phyloP scores from a whole-genome alignment of 2,797 vertebrate genomes.

The Capromys pilorides region DNA sequence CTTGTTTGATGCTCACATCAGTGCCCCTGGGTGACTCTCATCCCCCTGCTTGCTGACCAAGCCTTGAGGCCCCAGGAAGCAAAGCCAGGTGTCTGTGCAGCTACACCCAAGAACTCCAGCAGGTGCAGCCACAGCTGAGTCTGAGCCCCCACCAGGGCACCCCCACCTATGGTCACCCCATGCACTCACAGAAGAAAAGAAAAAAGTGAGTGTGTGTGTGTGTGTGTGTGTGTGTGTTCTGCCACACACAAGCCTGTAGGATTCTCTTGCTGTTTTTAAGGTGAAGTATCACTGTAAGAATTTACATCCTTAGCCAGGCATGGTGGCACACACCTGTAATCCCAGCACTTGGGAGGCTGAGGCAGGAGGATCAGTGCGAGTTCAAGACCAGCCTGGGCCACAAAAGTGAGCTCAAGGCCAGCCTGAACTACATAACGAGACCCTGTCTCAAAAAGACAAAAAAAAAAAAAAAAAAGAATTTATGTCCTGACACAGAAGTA shows the following conservation, averaged over 20 bases:
- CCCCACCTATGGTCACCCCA: neutral
- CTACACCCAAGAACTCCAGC: too few relatives aligned
- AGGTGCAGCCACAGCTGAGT: neutral
- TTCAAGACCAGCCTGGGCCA: too few relatives aligned
- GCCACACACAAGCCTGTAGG: neutral
- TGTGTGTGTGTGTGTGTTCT: neutral
- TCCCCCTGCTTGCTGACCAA: neutral
- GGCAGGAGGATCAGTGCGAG: too few relatives aligned
- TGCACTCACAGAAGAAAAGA: neutral
- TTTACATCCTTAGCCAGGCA: neutral
- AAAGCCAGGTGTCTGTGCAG: neutral
- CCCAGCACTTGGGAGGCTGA: too few relatives aligned
- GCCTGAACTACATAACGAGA: too few relatives aligned
- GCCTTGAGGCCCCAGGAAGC: neutral
- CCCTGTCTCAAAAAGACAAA: too few relatives aligned
- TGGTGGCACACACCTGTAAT: too few relatives aligned
- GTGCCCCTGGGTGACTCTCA: neutral
- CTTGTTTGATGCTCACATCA: neutral
- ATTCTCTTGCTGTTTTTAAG: conserved; percentile 11
- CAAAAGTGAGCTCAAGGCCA: too few relatives aligned
- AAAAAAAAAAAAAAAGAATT: conserved; percentile 1
- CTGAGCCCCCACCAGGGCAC: neutral
- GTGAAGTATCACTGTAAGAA: conserved; percentile 47
- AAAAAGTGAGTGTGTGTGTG: neutral
- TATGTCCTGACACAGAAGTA: conserved; percentile 35